Evolutionary conservation across 1,140 invertebrate genomes (phyloP), one percentile per base, ranked within the genome.

Genomic region (Anthonomus grandis): DNA sequence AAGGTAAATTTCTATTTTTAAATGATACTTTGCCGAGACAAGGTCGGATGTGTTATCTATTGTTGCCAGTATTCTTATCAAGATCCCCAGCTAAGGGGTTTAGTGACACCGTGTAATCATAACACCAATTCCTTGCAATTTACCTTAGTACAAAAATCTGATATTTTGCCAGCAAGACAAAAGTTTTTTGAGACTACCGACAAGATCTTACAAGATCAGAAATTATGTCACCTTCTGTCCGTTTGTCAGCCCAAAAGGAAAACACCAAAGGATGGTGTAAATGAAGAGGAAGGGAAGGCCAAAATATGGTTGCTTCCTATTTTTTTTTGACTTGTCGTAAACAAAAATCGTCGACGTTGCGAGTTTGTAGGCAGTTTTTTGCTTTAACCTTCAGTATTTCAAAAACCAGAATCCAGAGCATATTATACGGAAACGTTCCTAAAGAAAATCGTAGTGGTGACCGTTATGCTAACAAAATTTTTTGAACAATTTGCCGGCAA

Each of bases 321-420:
- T 25, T 46, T 46, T 46, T 46, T 25, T 24, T 19, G 1, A n/a
- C 25, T 22, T 22, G 10, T 46, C 5, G 4, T 23, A 4, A 24
- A 23, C 21, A 4, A 23, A 46, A 23, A 23, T 23, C 3, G 6
- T 46, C 44, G 10, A 46, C 3, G 21, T 2, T 46, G 22, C 23
- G 21, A 23, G 44, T 46, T 23, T 46, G 44, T 46, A 46, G 44
- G 21, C 9, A 4, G 21, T 46, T 46, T 46, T 25, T 46, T 46
- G 12, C 4, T 9, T 39, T 15, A 39, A 15, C 37, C 5, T 39
- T 39, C 15, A 39, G 37, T 39, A 15, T 39, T 39, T 39, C 37
- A 39, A 39, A 39, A 39, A 39, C 37, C 37, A 39, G 37, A 39
- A 39, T 17, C 37, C 37, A 39, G 37, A 17, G 10, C 17, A 39